Percentiles rank a stretch among this genome's conserved stretches.
phyloP scores from a whole-genome alignment of 1,140 invertebrate genomes.

The Heliconius melpomene region DNA sequence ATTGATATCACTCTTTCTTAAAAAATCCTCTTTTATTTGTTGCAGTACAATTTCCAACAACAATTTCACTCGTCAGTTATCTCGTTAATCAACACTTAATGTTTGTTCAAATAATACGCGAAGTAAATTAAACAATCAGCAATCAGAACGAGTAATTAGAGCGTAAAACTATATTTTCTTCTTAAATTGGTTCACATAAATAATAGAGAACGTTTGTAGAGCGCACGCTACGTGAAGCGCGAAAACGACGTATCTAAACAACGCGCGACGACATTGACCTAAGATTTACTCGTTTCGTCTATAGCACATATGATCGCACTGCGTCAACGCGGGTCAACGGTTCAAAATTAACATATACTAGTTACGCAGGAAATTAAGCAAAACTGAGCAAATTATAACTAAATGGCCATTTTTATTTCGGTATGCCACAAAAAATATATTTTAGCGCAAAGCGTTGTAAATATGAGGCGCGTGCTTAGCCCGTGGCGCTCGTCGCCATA shows the following conservation, averaged over 20 bases:
- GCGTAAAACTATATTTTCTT: constrained; percentile 27
- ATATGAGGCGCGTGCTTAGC: constrained; percentile 69
- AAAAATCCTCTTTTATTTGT: neutral
- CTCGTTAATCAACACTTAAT: constrained; percentile 4
- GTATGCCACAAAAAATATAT: constrained; percentile 31
- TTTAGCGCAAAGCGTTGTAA: constrained; percentile 51
- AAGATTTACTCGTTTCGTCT: constrained; percentile 31
- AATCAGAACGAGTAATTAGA: constrained; percentile 6
- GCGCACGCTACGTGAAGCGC: constrained; percentile 33
- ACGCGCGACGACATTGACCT: constrained; percentile 45
- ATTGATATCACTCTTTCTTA: constrained; percentile 20
- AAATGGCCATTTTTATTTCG: neutral
- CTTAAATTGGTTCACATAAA: constrained; percentile 26
- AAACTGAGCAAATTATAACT: constrained; percentile 8
- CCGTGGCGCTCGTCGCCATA: constrained; percentile 73
- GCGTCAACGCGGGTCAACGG: constrained; percentile 47
- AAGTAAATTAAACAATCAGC: neutral
- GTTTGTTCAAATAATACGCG: neutral
- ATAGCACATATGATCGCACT: constrained; percentile 60
- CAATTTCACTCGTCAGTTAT: neutral
- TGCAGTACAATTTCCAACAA: neutral
- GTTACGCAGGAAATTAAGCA: neutral
- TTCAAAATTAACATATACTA: neutral
- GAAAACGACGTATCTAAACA: constrained; percentile 36
- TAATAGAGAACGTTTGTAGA: constrained; percentile 23